Conservation (phyloP, 2,888 invertebrate genomes). For the Nomada lathburiana region DNA sequence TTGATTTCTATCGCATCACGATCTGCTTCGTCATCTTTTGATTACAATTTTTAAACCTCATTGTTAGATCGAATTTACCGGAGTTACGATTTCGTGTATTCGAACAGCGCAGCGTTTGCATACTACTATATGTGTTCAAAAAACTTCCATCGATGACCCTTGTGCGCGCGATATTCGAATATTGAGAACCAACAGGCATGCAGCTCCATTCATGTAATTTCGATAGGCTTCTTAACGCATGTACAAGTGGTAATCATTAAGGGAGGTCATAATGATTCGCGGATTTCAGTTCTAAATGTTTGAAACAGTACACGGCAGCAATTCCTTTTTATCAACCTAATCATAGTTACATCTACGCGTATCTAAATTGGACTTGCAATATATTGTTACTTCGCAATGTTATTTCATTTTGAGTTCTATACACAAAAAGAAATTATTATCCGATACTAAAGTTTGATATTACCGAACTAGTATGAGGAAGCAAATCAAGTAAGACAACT, state of each 20-base stretch:
- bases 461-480: neutral
- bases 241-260: no score
- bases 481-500: neutral
- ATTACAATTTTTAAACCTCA: no score
- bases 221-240: slow-evolving; percentile 6
- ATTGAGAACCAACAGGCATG: neutral
- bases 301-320: neutral
- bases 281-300: neutral
- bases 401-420: neutral
- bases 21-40: no score
- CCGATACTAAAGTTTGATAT: neutral
- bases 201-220: neutral
- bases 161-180: neutral
- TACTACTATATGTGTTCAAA: neutral
- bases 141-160: neutral
- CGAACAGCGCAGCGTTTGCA: neutral
- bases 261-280: neutral
- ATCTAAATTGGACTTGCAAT: neutral
- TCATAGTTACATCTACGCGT: neutral
- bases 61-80: no score
- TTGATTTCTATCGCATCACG: no score
- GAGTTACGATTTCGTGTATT: neutral
- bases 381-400: neutral
- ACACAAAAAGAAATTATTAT: neutral
- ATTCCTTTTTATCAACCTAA: neutral